Conservation (phyloP, 2,888 invertebrate species). For the Pollenia amentaria region DNA sequence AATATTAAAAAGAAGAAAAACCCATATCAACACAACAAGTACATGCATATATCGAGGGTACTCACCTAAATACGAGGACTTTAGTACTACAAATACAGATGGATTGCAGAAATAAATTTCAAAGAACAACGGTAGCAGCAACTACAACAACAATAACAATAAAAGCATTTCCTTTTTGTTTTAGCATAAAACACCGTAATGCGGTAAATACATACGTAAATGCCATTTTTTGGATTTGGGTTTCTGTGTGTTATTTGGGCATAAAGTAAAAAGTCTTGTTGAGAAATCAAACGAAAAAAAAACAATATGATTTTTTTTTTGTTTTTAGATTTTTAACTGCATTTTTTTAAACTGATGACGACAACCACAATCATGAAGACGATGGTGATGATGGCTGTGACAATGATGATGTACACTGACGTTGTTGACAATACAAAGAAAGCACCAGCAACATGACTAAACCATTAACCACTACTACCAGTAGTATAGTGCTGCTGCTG, state of each 20-base stretch:
- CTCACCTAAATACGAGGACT: slow-evolving; percentile 41
- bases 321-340: slow-evolving; percentile 41
- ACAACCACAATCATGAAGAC: slow-evolving; percentile 29
- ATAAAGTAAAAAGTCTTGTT: slow-evolving; percentile 65
- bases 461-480: slow-evolving; percentile 58
- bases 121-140: slow-evolving; percentile 38
- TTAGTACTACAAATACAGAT: slow-evolving; percentile 29
- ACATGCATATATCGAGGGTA: not conserved
- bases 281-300: slow-evolving; percentile 46
- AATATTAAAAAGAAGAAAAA: slow-evolving; percentile 8
- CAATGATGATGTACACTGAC: slow-evolving; percentile 41
- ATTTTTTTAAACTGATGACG: slow-evolving; percentile 54
- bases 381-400: slow-evolving; percentile 29
- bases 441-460: slow-evolving; percentile 57
- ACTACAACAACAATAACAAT: slow-evolving; percentile 2
- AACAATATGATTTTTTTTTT: slow-evolving; percentile 10
- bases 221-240: not conserved
- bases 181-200: slow-evolving; percentile 67
- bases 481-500: not conserved
- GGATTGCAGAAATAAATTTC: slow-evolving; percentile 41
- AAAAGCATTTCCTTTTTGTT: slow-evolving; percentile 56
- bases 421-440: slow-evolving; percentile 56
- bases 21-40: not conserved
- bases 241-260: slow-evolving; percentile 25
- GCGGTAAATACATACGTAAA: slow-evolving; percentile 57